Percentiles rank a stretch among this genome's conserved stretches.
Conservation (phyloP, 2,113 vertebrate genomes). For the Varanus salvator region DNA sequence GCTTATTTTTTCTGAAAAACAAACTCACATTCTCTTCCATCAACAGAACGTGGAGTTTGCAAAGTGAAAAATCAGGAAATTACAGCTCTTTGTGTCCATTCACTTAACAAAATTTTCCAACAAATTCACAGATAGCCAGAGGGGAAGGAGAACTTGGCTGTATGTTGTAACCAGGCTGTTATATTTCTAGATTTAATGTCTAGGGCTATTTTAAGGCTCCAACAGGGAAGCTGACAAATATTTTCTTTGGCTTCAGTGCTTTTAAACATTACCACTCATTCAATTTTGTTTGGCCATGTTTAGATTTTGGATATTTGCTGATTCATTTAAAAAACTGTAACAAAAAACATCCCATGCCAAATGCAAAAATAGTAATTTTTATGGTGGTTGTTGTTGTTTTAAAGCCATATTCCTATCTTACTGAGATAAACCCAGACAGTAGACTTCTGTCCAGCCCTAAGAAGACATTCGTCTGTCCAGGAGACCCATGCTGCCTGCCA, state of each 20-base stretch:
- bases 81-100: neutral
- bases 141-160: slow-evolving; percentile 5
- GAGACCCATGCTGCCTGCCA: neutral
- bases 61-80: neutral
- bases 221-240: neutral
- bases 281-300: slow-evolving; percentile 12
- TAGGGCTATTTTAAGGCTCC: slow-evolving; percentile 24
- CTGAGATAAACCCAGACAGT: slow-evolving; percentile 13
- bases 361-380: slow-evolving; percentile 28
- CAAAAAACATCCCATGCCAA: neutral
- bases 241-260: slow-evolving; percentile 14
- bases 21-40: neutral
- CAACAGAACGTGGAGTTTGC: slow-evolving; percentile 8
- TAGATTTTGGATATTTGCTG: slow-evolving; percentile 10
- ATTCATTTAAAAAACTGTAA: slow-evolving; percentile 4
- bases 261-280: slow-evolving; percentile 14
- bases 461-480: slow-evolving; percentile 9
- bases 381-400: neutral
- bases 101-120: slow-evolving; percentile 16
- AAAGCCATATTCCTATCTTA: neutral
- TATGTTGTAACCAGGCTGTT: neutral
- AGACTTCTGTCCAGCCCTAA: slow-evolving; percentile 20
- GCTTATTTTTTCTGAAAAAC: neutral
- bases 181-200: slow-evolving; percentile 19
- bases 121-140: neutral